phyloP scores from a whole-genome alignment of 2,113 vertebrate species.

The Aegypius monachus region DNA sequence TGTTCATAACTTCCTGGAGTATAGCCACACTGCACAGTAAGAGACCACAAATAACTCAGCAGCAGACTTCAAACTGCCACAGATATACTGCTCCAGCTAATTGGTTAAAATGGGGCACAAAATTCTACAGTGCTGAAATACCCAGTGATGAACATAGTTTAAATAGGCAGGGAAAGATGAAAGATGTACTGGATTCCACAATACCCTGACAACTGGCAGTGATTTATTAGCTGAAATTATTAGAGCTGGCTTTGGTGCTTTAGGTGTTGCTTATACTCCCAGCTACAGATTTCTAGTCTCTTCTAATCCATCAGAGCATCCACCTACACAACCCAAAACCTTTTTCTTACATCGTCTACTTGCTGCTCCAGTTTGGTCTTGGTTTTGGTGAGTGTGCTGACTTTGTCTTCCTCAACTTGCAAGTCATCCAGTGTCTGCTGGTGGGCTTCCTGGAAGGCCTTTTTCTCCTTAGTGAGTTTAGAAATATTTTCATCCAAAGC shows the following conservation, averaged over 20 bases:
- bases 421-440: constrained; percentile 81
- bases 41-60: background rate
- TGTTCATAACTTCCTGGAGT: background rate
- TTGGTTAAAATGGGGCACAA: background rate
- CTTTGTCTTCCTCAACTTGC: constrained; percentile 83
- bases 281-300: background rate
- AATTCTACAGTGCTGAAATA: background rate
- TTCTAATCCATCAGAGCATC: background rate
- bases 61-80: background rate
- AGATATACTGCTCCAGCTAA: background rate
- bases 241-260: background rate
- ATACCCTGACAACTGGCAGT: background rate
- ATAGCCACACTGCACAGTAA: background rate
- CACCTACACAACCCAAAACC: background rate
- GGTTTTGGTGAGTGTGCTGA: constrained; percentile 76
- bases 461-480: constrained; percentile 84
- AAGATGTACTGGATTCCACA: background rate
- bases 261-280: background rate
- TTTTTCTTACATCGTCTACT: constrained; percentile 73
- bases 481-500: constrained; percentile 79
- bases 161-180: background rate
- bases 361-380: constrained; percentile 83
- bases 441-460: constrained; percentile 80
- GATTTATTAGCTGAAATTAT: background rate
- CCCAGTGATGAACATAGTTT: background rate